phyloP scores from a whole-genome alignment of 2,888 invertebrate species.

The Ptychoptera contaminata region DNA sequence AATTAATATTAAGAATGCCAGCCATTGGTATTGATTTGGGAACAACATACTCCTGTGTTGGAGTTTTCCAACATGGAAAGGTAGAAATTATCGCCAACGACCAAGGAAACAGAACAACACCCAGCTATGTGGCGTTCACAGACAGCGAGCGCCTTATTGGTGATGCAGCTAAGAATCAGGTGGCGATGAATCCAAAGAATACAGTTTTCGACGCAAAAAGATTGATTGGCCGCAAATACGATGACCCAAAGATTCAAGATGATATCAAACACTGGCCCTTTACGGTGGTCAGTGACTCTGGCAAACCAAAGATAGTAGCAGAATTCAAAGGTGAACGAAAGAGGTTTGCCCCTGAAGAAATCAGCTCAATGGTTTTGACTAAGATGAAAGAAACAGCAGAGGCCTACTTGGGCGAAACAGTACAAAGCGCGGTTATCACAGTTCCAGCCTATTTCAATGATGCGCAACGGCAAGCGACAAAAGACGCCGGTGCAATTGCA shows the following conservation, averaged over 20 bases:
- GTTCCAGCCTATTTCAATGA: constrained; percentile 89
- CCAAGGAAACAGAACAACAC: constrained; percentile 80
- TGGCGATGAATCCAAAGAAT: constrained; percentile 81
- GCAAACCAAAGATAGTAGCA: constrained; percentile 74
- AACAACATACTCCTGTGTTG: constrained; percentile 89
- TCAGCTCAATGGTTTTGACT: constrained; percentile 83
- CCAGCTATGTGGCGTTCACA: constrained; percentile 61
- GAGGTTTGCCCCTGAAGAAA: constrained; percentile 85
- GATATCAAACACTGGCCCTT: constrained; percentile 97
- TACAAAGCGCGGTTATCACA: constrained; percentile 80
- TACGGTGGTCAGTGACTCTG: constrained; percentile 65
- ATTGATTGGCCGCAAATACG: constrained; percentile 85
- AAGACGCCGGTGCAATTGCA: constrained; percentile 84
- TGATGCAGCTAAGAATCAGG: constrained; percentile 75
- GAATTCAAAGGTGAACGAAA: constrained; percentile 82
- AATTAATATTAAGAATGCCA: too few species aligned
- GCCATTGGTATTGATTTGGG: constrained; percentile 84
- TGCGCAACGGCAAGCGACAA: constrained; percentile 83
- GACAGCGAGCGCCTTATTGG: constrained; percentile 77
- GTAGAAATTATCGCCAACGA: constrained; percentile 84
- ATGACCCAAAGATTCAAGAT: constrained; percentile 80
- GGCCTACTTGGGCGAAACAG: constrained; percentile 74
- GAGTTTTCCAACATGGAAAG: constrained; percentile 83
- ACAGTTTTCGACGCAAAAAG: constrained; percentile 92
- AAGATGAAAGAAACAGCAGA: constrained; percentile 94